Evolutionary conservation across 2,113 vertebrate genomes (phyloP).

Genomic region (Spea multiplicata): DNA sequence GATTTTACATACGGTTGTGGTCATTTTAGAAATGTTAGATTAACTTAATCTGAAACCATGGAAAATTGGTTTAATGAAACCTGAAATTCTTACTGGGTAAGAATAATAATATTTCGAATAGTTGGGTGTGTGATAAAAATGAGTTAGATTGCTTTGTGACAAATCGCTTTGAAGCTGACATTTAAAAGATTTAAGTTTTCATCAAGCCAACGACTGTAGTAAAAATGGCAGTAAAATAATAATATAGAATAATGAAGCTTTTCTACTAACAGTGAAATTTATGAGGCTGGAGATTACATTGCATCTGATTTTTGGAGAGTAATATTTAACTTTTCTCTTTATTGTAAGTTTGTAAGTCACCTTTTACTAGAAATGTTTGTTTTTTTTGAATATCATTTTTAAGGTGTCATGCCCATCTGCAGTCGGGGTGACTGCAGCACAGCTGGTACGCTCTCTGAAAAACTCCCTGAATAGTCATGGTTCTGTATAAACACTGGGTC

Average conservation of each 20-base stretch:
- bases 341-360: neutral
- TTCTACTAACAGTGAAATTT: neutral
- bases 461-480: neutral
- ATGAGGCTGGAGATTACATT: neutral
- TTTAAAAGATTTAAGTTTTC: neutral
- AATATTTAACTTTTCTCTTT: neutral
- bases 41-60: no score
- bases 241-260: neutral
- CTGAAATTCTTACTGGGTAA: neutral
- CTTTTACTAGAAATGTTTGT: neutral
- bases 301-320: neutral
- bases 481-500: neutral
- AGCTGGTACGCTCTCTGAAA: neutral
- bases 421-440: neutral
- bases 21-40: no score
- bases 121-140: neutral
- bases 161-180: neutral
- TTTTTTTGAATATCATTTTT: neutral
- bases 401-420: neutral
- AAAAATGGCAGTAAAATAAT: slow-evolving; percentile 1
- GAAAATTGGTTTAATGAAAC: no score
- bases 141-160: neutral
- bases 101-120: neutral
- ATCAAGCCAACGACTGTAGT: neutral
- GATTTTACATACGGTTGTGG: no score